These are phyloP conservation scores for Pelusios castaneus DNA, from an alignment of 2,113 vertebrate species.

Conservation along the genomic window DNA sequence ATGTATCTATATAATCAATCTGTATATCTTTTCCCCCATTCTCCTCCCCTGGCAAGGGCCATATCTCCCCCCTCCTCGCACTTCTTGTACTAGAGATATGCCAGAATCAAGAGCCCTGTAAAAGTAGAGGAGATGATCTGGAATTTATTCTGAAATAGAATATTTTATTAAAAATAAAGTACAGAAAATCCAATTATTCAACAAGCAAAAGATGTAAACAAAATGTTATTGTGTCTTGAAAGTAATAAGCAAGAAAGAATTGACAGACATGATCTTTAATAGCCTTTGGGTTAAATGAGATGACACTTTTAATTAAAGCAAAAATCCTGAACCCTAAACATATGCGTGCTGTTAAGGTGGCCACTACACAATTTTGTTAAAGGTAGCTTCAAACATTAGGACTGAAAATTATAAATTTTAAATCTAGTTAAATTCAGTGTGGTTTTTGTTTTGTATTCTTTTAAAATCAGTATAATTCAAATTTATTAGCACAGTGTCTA, in stretches of 20 bases:
- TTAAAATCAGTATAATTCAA: neutral
- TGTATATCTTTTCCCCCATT: neutral
- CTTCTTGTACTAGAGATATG: neutral
- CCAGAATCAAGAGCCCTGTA: neutral
- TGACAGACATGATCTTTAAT: neutral
- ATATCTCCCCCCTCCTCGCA: constrained; percentile 21
- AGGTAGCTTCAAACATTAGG: neutral
- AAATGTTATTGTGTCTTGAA: neutral
- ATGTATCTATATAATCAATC: neutral
- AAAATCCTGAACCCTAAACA: neutral
- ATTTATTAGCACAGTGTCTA: neutral
- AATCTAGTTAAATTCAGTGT: neutral
- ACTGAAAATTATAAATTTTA: neutral
- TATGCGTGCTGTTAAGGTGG: neutral
- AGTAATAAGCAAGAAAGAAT: neutral
- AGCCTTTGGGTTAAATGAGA: neutral
- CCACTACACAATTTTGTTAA: neutral
- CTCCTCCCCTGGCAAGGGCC: neutral
- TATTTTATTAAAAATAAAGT: neutral
- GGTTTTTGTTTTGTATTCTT: neutral
- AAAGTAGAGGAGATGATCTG: neutral
- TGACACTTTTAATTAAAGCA: neutral
- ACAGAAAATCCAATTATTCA: neutral
- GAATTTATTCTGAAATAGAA: neutral
- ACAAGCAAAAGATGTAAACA: neutral